A percentile compares a stretch with the other conserved stretches of the same genome.
Conservation (phyloP, 2,113 vertebrate species). For the Bubalus kerabau region DNA sequence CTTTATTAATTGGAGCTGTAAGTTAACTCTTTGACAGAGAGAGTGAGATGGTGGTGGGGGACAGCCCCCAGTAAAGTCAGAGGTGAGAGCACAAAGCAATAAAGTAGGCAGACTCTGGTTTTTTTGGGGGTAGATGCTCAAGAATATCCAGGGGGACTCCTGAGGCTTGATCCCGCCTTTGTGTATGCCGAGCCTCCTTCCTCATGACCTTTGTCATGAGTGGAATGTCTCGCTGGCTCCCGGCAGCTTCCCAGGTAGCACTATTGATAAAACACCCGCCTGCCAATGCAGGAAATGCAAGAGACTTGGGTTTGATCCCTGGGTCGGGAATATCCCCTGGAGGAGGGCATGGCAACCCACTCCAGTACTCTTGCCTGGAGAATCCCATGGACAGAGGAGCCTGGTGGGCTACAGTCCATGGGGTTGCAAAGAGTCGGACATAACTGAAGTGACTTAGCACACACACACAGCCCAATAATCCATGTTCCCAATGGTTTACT, state of each 20-base stretch:
- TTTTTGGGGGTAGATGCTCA: too few species aligned
- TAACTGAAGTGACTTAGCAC: neutral
- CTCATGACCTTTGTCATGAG: too few species aligned
- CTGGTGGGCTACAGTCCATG: neutral
- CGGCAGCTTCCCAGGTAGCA: neutral
- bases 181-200: too few species aligned
- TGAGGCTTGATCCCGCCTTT: too few species aligned
- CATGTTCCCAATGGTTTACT: neutral
- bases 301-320: neutral
- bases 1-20: too few species aligned
- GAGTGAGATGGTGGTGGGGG: too few species aligned
- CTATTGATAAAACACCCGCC: neutral
- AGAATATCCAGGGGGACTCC: too few species aligned
- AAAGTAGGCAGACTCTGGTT: too few species aligned
- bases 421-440: neutral
- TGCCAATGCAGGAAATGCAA: neutral
- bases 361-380: neutral
- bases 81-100: too few species aligned
- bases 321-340: neutral
- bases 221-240: too few species aligned
- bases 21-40: too few species aligned
- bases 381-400: neutral
- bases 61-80: too few species aligned
- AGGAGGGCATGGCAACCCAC: neutral
- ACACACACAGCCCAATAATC: rapidly evolving